Percentiles rank a stretch among this genome's conserved stretches.
These are phyloP conservation scores for Scyliorhinus canicula DNA, from an alignment of 2,797 vertebrate genomes.

Conservation along the genomic window DNA sequence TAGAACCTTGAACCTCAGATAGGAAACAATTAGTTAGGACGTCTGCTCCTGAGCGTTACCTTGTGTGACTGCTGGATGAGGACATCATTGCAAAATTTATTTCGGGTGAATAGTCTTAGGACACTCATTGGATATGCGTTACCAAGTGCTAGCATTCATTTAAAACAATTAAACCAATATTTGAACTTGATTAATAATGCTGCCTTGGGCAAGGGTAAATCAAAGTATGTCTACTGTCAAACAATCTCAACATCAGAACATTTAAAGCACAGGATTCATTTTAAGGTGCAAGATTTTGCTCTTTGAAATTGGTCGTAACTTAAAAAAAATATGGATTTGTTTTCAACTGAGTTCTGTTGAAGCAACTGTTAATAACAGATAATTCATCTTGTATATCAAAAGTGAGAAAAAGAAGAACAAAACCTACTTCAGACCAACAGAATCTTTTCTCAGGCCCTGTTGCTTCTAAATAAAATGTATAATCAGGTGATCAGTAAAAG, in stretches of 20 bases:
- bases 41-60: not conserved
- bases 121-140: not conserved
- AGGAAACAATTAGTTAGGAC: not conserved
- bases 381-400: not conserved
- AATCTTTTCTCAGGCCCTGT: not conserved
- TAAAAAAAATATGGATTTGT: not conserved
- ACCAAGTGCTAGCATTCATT: not conserved
- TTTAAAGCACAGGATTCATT: not conserved
- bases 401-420: not conserved
- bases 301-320: not conserved
- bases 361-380: not conserved
- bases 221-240: not conserved
- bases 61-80: not conserved
- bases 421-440: not conserved
- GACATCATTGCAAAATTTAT: not conserved
- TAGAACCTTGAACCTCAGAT: not conserved
- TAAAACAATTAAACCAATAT: not conserved
- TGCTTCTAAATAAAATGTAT: not conserved
- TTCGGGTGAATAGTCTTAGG: not conserved
- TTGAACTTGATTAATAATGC: not conserved
- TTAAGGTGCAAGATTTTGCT: not conserved
- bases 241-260: not conserved
- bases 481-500: not conserved
- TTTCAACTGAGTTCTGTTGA: not conserved
- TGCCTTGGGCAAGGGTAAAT: not conserved